Percentiles rank a stretch among this genome's conserved stretches.
Conservation (phyloP, 2,888 invertebrate genomes). For the Drosophila kambysellisi region DNA sequence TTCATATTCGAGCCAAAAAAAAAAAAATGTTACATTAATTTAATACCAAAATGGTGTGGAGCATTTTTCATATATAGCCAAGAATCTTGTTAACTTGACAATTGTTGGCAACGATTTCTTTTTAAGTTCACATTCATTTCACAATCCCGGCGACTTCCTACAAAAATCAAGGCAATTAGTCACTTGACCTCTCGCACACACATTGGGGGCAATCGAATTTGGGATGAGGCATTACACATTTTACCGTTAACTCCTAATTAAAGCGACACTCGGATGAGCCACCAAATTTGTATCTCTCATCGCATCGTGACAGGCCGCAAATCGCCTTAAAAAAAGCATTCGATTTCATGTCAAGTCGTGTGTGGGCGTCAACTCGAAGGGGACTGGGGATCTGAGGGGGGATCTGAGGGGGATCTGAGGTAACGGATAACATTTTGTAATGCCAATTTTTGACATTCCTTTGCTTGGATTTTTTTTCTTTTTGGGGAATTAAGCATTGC, state of each 20-base stretch:
- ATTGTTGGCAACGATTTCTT: slow-evolving; percentile 38
- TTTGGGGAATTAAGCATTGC: slow-evolving; percentile 4
- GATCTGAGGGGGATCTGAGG: neutral
- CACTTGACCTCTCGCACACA: slow-evolving; percentile 31
- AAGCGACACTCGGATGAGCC: slow-evolving; percentile 1
- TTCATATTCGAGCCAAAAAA: neutral
- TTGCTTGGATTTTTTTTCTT: neutral
- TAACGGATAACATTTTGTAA: slow-evolving; percentile 34
- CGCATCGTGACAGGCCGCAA: slow-evolving; percentile 64
- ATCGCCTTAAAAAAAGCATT: slow-evolving; percentile 62
- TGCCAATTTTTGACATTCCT: slow-evolving; percentile 41
- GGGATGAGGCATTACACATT: slow-evolving; percentile 22
- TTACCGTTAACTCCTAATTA: slow-evolving; percentile 38
- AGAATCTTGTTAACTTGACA: slow-evolving; percentile 47
- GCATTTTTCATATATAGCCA: slow-evolving; percentile 43
- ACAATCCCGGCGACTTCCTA: slow-evolving; percentile 33
- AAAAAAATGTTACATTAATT: neutral
- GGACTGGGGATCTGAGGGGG: neutral
- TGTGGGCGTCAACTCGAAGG: slow-evolving; percentile 42
- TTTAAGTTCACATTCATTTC: slow-evolving; percentile 6
- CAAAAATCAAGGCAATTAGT: slow-evolving; percentile 32
- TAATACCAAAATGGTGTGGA: slow-evolving; percentile 51
- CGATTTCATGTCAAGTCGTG: slow-evolving; percentile 8
- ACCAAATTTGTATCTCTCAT: slow-evolving; percentile 55
- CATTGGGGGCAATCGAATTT: slow-evolving; percentile 28